Conservation (phyloP, 2,113 vertebrate species). For the Cacatua alba region DNA sequence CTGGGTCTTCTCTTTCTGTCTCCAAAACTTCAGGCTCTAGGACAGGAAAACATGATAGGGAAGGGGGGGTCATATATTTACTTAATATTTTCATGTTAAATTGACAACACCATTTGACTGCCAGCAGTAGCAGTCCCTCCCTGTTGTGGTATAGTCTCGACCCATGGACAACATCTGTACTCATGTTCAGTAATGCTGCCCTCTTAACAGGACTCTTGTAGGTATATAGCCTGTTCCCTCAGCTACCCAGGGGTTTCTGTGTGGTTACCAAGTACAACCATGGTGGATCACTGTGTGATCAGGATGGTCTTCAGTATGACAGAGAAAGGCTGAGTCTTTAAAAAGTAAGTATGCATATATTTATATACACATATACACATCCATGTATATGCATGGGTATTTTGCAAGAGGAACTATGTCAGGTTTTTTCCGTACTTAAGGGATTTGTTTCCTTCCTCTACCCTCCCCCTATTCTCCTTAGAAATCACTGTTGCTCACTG, state of each 20-base stretch:
- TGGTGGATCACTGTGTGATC: neutral
- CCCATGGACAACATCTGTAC: neutral
- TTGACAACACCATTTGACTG: neutral
- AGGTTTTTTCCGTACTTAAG: neutral
- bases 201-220: neutral
- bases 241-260: neutral
- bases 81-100: neutral
- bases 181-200: neutral
- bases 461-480: neutral
- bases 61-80: neutral
- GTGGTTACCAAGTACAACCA: neutral
- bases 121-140: neutral
- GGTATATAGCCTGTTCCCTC: neutral
- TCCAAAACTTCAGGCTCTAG: neutral
- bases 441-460: neutral
- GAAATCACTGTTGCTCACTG: neutral
- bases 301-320: neutral
- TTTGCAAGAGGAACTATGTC: neutral
- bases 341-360: neutral
- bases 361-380: fast-evolving
- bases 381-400: fast-evolving
- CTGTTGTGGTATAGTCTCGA: neutral
- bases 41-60: neutral
- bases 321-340: neutral
- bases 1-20: neutral